Base-by-base conservation (phyloP, 2,113 vertebrate genomes). In the Hiodon alosoides region DNA sequence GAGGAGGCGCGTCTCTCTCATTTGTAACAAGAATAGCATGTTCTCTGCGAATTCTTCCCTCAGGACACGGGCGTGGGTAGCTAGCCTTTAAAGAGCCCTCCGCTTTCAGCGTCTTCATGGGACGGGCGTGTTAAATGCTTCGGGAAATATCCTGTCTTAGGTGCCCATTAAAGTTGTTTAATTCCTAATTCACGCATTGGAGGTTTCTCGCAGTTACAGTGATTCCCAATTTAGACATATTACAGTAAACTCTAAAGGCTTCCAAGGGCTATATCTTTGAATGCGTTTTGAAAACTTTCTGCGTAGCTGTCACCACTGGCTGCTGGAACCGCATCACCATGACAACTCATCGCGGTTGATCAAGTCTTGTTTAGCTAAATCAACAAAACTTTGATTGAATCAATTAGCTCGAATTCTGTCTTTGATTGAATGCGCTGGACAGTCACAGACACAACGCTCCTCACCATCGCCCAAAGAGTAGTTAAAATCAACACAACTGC, bases 1-100 rank as follows among this genome's bases (percentile, higher is more conserved):
- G 80, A 85, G 78, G 75, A 76, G 71, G 73, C 77, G 75, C 11
- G 8, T 67, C 81, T 81, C 80, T 83, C 81, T 86, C 79, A 79
- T 86, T 84, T 86, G 83, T 68, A 67, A 46, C 64, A 7, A 16
- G 59, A 72, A 72, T 55, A 31, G 14, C 65, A 58, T 31, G 46
- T 79, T 79, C 66, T 67, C 78, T 66, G 76, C 76, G 82, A 81
- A 77, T 68, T 75, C 69, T 31, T 5, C 64, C 51, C 53, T 16
- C 64, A 61, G 80, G 72, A 77, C 80, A 75, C 77, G 75, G 72
- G 53, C 17, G 53, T 66, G 50, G 62, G 8, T 74, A 58, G 55
- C 75, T 65, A 79, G 73, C 72, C 81, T 74, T 65, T 71, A 60
- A 60, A 65, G 69, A 67, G 62, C 76, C 57, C 10, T 55, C 31